A percentile compares a stretch with the other conserved stretches of the same genome.
phyloP scores from a whole-genome alignment of 1,140 invertebrate genomes.

The Anastatus disparis region DNA sequence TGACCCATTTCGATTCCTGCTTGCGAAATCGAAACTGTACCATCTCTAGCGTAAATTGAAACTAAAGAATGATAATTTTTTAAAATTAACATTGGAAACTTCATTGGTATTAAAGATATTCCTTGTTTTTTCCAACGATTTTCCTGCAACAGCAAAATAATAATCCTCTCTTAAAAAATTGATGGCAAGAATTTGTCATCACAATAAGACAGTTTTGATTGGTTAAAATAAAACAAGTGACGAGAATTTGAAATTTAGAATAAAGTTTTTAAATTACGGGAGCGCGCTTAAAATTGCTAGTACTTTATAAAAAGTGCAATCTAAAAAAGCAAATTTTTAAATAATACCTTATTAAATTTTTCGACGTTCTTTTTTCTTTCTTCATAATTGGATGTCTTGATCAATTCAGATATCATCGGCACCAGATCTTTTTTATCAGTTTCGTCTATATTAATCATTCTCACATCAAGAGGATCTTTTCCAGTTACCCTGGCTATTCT shows the following conservation, averaged over 20 bases:
- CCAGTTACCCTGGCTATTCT: conserved; percentile 76
- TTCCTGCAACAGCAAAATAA: too few species aligned
- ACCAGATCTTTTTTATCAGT: conserved; percentile 52
- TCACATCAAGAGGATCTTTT: conserved; percentile 76
- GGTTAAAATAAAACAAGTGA: conserved; percentile 17
- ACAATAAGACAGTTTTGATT: too few species aligned
- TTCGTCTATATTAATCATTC: conserved; percentile 71
- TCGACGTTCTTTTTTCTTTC: conserved; percentile 68
- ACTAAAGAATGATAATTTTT: conserved; percentile 75
- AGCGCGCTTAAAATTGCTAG: not conserved
- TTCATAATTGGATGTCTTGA: conserved; percentile 72
- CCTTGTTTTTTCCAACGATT: conserved; percentile 85
- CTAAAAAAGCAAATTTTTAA: not conserved
- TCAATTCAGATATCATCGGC: conserved; percentile 70
- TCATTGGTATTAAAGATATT: conserved; percentile 75
- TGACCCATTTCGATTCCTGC: conserved; percentile 88
- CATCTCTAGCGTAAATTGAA: conserved; percentile 80
- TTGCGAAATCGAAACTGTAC: conserved; percentile 79
- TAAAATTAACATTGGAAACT: conserved; percentile 72
- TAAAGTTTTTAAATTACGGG: too few species aligned
- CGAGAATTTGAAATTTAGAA: not conserved
- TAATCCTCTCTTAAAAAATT: too few species aligned
- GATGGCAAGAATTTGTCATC: too few species aligned
- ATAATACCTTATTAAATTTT: conserved; percentile 71
- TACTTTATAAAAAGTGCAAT: not conserved